These are phyloP conservation scores for Entelurus aequoreus DNA, from an alignment of 2,113 vertebrate genomes.

Conservation along the genomic window DNA sequence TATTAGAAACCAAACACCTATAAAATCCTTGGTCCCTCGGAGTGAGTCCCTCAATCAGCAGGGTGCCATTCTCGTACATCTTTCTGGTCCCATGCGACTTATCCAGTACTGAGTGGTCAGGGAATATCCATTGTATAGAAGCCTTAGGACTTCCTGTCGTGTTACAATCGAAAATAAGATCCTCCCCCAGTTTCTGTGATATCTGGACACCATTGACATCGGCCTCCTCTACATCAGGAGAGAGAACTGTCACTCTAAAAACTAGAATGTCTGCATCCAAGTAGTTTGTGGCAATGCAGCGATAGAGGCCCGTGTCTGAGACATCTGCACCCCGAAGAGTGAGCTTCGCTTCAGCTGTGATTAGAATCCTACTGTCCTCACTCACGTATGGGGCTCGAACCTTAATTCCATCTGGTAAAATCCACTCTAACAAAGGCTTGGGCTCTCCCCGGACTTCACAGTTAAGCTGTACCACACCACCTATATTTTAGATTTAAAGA, in stretches of 20 bases:
- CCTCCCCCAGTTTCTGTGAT: constrained; percentile 54
- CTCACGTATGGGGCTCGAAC: constrained; percentile 80
- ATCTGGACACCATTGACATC: constrained; percentile 69
- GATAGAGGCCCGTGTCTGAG: constrained; percentile 84
- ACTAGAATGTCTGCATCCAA: constrained; percentile 77
- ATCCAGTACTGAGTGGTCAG: constrained; percentile 71
- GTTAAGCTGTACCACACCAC: constrained; percentile 70
- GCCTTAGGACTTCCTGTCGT: constrained; percentile 73
- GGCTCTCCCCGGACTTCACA: constrained; percentile 82
- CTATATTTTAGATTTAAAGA: constrained; percentile 29
- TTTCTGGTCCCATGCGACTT: constrained; percentile 67
- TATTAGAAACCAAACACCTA: constrained; percentile 81
- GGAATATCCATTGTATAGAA: constrained; percentile 81
- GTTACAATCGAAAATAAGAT: constrained; percentile 76
- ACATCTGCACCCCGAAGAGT: constrained; percentile 71
- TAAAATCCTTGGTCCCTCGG: constrained; percentile 78
- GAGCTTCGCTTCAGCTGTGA: constrained; percentile 73
- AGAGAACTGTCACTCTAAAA: constrained; percentile 81
- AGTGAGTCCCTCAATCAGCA: constrained; percentile 73
- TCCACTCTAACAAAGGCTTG: constrained; percentile 80
- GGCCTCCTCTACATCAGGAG: constrained; percentile 53
- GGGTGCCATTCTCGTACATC: constrained; percentile 79
- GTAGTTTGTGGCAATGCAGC: constrained; percentile 79
- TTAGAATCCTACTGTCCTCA: constrained; percentile 78
- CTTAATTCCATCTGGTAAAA: constrained; percentile 84